Evolutionary conservation across 2,797 vertebrate genomes (phyloP).

Genomic region (Staurois parvus): DNA sequence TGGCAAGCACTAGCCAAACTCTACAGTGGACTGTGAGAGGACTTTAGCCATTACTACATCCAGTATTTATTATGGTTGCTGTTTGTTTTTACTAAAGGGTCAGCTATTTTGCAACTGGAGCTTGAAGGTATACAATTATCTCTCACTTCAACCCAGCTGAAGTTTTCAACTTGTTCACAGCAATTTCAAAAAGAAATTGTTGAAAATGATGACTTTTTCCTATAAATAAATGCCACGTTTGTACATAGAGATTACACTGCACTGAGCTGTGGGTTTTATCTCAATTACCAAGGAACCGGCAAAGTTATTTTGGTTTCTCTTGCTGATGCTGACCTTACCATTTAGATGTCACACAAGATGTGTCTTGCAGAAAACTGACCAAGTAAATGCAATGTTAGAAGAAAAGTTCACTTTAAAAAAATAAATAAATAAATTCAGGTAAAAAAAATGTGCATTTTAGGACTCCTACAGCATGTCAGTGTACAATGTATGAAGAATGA

Average conservation of each 20-base stretch:
- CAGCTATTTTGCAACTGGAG: neutral
- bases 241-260: neutral
- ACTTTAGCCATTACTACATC: too few species aligned
- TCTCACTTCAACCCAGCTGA: neutral
- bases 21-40: too few species aligned
- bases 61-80: neutral
- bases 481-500: too few species aligned
- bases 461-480: too few species aligned
- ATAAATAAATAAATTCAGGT: too few species aligned
- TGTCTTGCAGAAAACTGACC: neutral
- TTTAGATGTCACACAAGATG: neutral
- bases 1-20: too few species aligned
- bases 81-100: neutral
- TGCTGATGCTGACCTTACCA: constrained; percentile 12
- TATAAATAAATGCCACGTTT: constrained; percentile 21
- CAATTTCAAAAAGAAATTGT: constrained; percentile 9
- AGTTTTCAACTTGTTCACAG: constrained; percentile 3
- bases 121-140: neutral
- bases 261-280: constrained; percentile 9
- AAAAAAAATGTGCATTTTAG: too few species aligned
- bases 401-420: too few species aligned
- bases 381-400: neutral
- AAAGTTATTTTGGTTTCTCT: constrained; percentile 7
- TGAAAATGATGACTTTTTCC: constrained; percentile 10
- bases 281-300: constrained; percentile 19